Evolutionary conservation across 92 coral and sea anemone genomes (phyloP).

Genomic region (Diadumene lineata): DNA sequence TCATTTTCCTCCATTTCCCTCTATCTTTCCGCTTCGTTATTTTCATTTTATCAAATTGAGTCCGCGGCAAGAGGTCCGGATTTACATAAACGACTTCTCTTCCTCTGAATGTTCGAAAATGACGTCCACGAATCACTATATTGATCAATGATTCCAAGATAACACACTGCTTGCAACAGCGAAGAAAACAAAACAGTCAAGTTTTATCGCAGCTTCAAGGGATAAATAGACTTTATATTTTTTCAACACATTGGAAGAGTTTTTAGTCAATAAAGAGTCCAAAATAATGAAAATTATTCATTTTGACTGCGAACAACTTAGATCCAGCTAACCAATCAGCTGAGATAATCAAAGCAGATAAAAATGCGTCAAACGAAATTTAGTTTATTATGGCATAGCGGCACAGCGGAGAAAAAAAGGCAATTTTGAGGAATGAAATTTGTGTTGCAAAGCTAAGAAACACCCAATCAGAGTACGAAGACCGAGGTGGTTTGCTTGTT

Average conservation of each 20-base stretch:
- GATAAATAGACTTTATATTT: too few relatives aligned
- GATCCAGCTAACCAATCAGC: background rate
- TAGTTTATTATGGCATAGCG: too few relatives aligned
- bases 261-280: background rate
- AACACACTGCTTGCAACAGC: background rate
- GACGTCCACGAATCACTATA: background rate
- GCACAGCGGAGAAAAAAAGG: too few relatives aligned
- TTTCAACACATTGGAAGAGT: background rate
- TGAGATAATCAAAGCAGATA: background rate
- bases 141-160: too few relatives aligned
- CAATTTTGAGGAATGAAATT: too few relatives aligned
- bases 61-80: conserved; percentile 20
- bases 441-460: too few relatives aligned
- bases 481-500: too few relatives aligned
- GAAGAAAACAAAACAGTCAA: background rate
- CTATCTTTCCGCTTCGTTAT: background rate
- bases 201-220: background rate
- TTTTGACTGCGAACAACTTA: background rate
- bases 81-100: background rate
- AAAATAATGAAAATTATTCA: background rate
- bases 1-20: background rate
- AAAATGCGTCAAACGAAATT: too few relatives aligned
- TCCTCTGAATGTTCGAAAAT: background rate
- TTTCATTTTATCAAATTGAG: background rate
- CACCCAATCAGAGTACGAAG: too few relatives aligned